Base-by-base conservation (phyloP, 1,140 invertebrate genomes). In the Drosophila lini region DNA sequence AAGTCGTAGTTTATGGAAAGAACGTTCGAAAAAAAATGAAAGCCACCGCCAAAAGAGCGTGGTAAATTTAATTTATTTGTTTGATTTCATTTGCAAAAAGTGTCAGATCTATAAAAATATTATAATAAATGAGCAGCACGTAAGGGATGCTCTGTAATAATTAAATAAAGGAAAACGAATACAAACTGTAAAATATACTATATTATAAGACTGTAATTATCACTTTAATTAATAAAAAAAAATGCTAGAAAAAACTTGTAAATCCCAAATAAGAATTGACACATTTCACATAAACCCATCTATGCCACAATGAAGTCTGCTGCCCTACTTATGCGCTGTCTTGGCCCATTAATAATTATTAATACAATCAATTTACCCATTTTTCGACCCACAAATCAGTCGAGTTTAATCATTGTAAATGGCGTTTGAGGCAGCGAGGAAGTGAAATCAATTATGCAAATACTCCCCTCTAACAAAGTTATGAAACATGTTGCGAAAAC, bases 11-110 rank as follows among this genome's bases (percentile, higher is more conserved):
- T 88, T 65, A 80, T 77, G 47, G 31, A 36, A 31, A 16, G 22
- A 44, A 40, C 13, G 28, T 16, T 7, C 10, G 22, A 34, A 19
- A 70, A 70, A 57, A 71, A 58, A 31, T 48, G 59, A 58, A 53
- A 47, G 34, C 42, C 36, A 48, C 53, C 38, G 48, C 62, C 74
- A 77, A 71, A 77, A 80, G 63, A 78, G 45, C 57, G 75, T 71
- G 63, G 67, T 48, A 80, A 58, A 86, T 89, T 71, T 32, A 70
- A 89, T 89, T 89, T 80, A 89, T 80, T 64, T 80, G 58, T 74
- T 80, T 80, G 61, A 74, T 84, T 84, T 71, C 62, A 74, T 89
- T 74, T 64, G 44, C 48, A 81, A 83, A 76, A 60, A 67, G 41
- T 41, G 55, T 44, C 28, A 56, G 71, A 52, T 64, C 38, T 32